These are phyloP conservation scores for Papilio dardanus DNA, from an alignment of 1,140 invertebrate genomes.

Conservation along the genomic window DNA sequence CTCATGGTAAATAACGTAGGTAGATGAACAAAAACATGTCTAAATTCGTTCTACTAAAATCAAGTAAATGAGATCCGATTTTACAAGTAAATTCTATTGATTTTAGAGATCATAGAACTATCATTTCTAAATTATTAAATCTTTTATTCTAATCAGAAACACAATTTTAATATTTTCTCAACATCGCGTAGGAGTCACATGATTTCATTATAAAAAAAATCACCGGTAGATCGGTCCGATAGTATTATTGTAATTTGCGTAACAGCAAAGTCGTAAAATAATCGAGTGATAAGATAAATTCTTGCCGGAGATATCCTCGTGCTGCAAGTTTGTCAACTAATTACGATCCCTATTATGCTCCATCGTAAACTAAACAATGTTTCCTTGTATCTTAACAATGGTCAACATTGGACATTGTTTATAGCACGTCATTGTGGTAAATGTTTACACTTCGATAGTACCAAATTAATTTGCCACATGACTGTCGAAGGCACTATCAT, in stretches of 20 bases:
- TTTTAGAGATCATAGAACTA: background rate
- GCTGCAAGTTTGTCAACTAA: conserved; percentile 42
- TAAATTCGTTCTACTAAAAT: background rate
- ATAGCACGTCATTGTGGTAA: conserved; percentile 5
- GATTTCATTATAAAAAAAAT: conserved; percentile 46
- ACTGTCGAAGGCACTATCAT: conserved; percentile 6
- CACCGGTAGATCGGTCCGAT: conserved; percentile 38
- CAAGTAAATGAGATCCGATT: background rate
- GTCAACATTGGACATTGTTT: conserved; percentile 30
- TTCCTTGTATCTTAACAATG: conserved; percentile 2
- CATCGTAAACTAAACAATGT: background rate
- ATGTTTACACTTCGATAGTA: conserved; percentile 23
- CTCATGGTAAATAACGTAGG: background rate
- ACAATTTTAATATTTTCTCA: background rate
- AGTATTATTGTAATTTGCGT: conserved; percentile 38
- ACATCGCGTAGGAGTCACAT: conserved; percentile 43
- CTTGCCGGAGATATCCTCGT: conserved; percentile 43
- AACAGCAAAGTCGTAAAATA: conserved; percentile 49
- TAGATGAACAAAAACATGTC: background rate
- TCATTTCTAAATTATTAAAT: no score
- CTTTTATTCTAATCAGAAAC: background rate
- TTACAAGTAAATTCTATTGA: background rate
- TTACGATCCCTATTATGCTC: conserved; percentile 37
- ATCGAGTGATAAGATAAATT: conserved; percentile 59
- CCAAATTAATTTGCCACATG: conserved; percentile 7